Base-by-base conservation (phyloP, 2,888 invertebrate genomes). In the Argynnis bischoffii region DNA sequence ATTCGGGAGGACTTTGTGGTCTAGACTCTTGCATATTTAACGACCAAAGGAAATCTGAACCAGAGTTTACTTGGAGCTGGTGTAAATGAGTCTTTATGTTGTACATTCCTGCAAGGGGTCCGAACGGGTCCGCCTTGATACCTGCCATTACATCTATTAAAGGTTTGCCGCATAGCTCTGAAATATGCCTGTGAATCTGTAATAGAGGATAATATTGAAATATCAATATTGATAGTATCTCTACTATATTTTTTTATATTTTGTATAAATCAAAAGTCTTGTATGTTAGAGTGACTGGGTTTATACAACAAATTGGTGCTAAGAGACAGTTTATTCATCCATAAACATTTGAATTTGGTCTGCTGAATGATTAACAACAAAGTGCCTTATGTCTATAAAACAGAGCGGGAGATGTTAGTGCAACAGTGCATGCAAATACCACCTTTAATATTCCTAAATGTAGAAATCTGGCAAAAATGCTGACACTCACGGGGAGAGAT, bases 51-150 rank as follows among this genome's bases (percentile, higher is more conserved):
- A 88, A 77, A 51, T 89, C 88, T 1, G 77, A 70, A 47, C 82
- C 82, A 0, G 87, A 76, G 6, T 81, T 79, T 0, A 80, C 72
- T 55, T 83, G 79, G 63, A 88, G 77, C 69, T 88, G 90, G 18
- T 80, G 82, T 8, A 86, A 74, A 69, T 91, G 92, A 5, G 81
- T 84, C 74, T 94, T 87, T 67, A 95, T 94, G 82, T 95, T 95
- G 83, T 93, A 95, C 78, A 95, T 94, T 63, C 95, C 95, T 3
- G 93, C 95, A 18, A 93, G 76, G 26, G 93, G 83, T 1, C 95
- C 94, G 76, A 93, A 94, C 0, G 94, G 94, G 67, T 94, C 94
- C 0, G 89, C 87, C 63, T 89, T 89, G 48, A 95, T 85, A 70
- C 92, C 88, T 3, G 90, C 84, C 31, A 90, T 87, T 8, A 95